A percentile compares a stretch with the other conserved stretches of the same genome.
phyloP scores from a whole-genome alignment of 2,888 invertebrate species.

The Sipha maydis region DNA sequence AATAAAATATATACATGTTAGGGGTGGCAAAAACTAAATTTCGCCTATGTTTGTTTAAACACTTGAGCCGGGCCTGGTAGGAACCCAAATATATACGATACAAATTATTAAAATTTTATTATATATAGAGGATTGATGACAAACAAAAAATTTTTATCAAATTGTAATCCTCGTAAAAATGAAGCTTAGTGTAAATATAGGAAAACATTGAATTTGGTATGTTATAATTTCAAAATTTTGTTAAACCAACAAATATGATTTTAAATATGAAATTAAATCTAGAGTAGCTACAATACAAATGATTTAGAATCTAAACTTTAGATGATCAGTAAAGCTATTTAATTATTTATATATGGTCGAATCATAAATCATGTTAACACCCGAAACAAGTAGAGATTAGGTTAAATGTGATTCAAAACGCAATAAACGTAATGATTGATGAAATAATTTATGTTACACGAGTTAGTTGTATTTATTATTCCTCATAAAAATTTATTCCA shows the following conservation, averaged over 20 bases:
- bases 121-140: neutral
- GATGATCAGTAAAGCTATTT: conserved; percentile 3
- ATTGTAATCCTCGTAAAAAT: neutral
- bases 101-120: too few relatives aligned
- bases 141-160: neutral
- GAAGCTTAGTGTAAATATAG: neutral
- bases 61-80: too few relatives aligned
- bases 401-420: conserved; percentile 15
- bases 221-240: neutral
- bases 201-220: neutral
- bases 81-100: too few relatives aligned
- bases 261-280: neutral
- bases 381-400: conserved; percentile 6
- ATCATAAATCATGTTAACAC: conserved; percentile 3
- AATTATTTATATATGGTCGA: neutral
- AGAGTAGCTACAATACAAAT: conserved; percentile 20
- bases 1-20: too few relatives aligned
- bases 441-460: conserved; percentile 12
- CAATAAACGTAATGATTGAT: conserved; percentile 25
- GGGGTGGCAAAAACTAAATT: too few relatives aligned
- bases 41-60: too few relatives aligned
- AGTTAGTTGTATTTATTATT: neutral
- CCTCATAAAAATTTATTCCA: neutral
- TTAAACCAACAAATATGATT: neutral
- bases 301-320: too few relatives aligned